Conservation (phyloP, 2,113 vertebrate genomes). For the Brienomyrus longianalis region DNA sequence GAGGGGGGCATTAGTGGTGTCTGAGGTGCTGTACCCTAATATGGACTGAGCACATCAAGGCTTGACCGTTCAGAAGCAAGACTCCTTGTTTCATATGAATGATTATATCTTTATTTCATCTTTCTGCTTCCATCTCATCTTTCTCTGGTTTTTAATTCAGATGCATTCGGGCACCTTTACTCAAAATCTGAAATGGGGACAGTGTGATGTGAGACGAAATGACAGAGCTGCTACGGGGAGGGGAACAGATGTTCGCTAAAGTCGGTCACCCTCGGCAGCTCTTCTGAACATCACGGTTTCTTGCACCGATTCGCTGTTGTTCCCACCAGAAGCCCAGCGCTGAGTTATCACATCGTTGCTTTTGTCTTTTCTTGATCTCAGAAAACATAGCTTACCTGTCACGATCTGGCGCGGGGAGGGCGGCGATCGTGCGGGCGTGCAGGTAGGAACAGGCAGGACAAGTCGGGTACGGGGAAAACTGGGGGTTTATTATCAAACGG, state of each 20-base stretch:
- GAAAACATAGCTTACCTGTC: neutral
- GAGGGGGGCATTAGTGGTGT: neutral
- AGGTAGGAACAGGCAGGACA: too few relatives aligned
- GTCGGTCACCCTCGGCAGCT: neutral
- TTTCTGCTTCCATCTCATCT: neutral
- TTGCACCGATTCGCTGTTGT: neutral
- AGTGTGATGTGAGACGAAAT: neutral
- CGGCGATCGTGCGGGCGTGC: too few relatives aligned
- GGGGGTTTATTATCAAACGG: too few relatives aligned
- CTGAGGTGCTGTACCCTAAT: slow-evolving; percentile 1
- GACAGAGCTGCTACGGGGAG: neutral
- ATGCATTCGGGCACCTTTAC: neutral
- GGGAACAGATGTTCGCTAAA: neutral
- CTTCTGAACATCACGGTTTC: neutral
- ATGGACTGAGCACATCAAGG: neutral
- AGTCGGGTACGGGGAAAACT: too few relatives aligned
- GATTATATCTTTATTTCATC: neutral
- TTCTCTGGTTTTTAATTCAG: neutral
- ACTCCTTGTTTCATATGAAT: neutral
- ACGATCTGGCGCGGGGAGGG: too few relatives aligned
- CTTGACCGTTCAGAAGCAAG: neutral
- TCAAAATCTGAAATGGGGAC: neutral
- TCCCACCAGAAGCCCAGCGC: neutral
- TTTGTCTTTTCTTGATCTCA: neutral
- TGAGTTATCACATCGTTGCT: neutral